Evolutionary conservation across 2,888 invertebrate genomes (phyloP).

Genomic region (Lymantria dispar): DNA sequence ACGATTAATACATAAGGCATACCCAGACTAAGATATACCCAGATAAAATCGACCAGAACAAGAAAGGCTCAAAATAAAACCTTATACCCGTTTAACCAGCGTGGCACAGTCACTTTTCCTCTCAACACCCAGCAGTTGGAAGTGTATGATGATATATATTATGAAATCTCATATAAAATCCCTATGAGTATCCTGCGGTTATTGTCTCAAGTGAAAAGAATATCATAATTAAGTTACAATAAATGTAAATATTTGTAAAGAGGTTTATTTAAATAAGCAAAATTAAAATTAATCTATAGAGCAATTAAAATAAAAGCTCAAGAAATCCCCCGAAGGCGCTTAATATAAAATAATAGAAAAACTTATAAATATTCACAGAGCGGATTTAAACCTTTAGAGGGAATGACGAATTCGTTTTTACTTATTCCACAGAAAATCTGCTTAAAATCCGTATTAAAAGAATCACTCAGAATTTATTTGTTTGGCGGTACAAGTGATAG

Average conservation of each 20-base stretch:
- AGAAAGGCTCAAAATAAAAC: no score
- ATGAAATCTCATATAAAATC: no score
- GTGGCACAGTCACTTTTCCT: no score
- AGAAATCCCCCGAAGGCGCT: constrained; percentile 52
- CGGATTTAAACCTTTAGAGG: constrained; percentile 72
- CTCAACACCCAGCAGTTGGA: no score
- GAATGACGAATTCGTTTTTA: constrained; percentile 81
- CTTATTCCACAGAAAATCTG: constrained; percentile 82
- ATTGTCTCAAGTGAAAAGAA: not conserved
- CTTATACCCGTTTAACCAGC: no score
- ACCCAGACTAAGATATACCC: no score
- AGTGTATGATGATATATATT: no score
- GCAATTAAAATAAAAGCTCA: constrained; percentile 56
- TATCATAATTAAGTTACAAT: constrained; percentile 10
- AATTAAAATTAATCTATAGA: constrained; percentile 59
- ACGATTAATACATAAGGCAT: no score
- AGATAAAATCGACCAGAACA: no score
- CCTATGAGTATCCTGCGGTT: no score
- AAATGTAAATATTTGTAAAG: constrained; percentile 32
- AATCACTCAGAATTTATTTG: constrained; percentile 82
- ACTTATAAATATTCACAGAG: constrained; percentile 80
- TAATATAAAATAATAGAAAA: constrained; percentile 80
- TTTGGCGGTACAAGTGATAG: constrained; percentile 34
- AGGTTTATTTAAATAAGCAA: constrained; percentile 47
- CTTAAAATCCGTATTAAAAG: constrained; percentile 82